Conservation (phyloP, 2,113 vertebrate genomes). For the Nibea coibor region DNA sequence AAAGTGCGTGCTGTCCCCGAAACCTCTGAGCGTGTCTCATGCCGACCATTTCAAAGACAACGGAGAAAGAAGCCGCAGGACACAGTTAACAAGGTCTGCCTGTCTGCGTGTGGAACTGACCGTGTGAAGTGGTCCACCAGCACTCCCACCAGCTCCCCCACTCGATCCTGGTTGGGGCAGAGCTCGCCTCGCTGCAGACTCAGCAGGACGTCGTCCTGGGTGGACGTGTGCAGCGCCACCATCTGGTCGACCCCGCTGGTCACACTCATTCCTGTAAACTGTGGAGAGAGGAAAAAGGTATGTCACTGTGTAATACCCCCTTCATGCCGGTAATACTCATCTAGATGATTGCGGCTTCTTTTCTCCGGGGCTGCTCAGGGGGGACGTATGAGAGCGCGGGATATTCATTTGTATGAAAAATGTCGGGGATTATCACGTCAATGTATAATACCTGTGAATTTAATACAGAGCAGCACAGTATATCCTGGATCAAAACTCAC, state of each 20-base stretch:
- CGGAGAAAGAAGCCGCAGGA: neutral
- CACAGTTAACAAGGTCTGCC: constrained; percentile 62
- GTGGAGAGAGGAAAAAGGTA: neutral
- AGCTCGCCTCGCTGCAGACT: constrained; percentile 87
- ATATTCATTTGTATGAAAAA: constrained; percentile 31
- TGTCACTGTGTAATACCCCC: too few species aligned
- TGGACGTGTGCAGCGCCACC: constrained; percentile 87
- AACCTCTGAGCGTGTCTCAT: neutral
- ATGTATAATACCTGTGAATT: constrained; percentile 48
- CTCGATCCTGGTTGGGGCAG: constrained; percentile 83
- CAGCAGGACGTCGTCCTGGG: constrained; percentile 86
- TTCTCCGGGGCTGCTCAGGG: neutral
- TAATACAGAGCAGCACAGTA: constrained; percentile 26
- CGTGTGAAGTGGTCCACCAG: constrained; percentile 88
- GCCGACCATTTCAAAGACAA: neutral
- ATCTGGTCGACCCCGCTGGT: constrained; percentile 89
- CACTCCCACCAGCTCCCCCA: constrained; percentile 92
- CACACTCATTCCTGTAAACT: constrained; percentile 91
- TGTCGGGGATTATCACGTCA: constrained; percentile 45
- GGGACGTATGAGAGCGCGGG: neutral
- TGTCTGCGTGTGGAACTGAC: constrained; percentile 75
- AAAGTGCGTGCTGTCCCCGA: neutral
- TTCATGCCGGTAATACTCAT: neutral
- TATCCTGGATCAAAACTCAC: constrained; percentile 49
- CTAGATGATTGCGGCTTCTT: neutral